These are phyloP conservation scores for Tenthredo mesomela DNA, from an alignment of 2,888 invertebrate genomes.

Conservation along the genomic window DNA sequence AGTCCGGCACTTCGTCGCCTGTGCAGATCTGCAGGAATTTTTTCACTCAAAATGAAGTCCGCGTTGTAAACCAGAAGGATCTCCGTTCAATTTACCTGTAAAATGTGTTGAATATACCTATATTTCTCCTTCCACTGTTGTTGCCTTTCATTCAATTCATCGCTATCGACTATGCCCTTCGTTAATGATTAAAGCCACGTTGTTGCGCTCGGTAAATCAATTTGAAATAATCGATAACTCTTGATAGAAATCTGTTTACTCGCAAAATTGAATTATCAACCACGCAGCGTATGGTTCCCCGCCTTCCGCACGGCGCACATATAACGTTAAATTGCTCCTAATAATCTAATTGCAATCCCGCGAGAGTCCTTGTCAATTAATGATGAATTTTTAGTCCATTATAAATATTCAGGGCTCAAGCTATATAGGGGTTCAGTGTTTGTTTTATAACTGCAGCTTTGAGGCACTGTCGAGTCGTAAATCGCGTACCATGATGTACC, in stretches of 20 bases:
- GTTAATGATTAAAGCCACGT: no score
- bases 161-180: no score
- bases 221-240: constrained; percentile 18
- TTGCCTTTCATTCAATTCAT: no score
- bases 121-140: background rate
- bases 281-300: background rate
- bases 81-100: background rate
- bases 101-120: background rate
- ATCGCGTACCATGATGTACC: background rate
- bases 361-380: background rate
- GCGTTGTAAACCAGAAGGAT: background rate
- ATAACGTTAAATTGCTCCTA: background rate
- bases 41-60: constrained; percentile 5
- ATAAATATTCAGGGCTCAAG: background rate
- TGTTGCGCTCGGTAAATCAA: background rate
- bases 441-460: background rate
- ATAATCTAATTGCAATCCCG: background rate
- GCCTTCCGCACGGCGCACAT: background rate
- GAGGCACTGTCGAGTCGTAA: background rate
- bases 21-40: background rate
- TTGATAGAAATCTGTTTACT: constrained; percentile 25
- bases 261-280: background rate
- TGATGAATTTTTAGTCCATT: background rate
- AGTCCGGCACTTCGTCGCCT: constrained; percentile 18
- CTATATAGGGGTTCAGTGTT: background rate